Evolutionary conservation across 2,888 invertebrate genomes (phyloP), one percentile per base, ranked within the genome.

Genomic region (Actias luna): DNA sequence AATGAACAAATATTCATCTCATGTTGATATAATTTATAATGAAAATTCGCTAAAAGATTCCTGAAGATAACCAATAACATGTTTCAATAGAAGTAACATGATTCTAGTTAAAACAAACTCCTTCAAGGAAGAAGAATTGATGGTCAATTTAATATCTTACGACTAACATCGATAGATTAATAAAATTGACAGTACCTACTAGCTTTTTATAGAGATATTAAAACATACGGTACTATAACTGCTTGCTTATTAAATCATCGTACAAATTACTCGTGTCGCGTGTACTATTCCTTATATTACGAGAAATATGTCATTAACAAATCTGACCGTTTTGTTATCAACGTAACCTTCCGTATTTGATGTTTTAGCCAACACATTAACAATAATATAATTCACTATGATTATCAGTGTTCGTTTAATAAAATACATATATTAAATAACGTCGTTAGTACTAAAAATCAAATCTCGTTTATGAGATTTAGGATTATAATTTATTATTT

Each of bases 291-390:
- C 12, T 60, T 62, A 57, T n/a, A n/a, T 25, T 25, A 22, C 8
- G 14, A 25, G 60, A 62, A 60, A 55, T 39, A 60, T 69, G 70
- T 72, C 76, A 75, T 69, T 75, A 67, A 70, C 68, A 71, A 73
- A 76, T 74, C 68, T 66, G 39, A 29, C 60, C 52, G 63, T 55
- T 62, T 59, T 64, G 72, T 69, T 69, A 72, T 69, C 70, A 42
- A 10, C 55, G 69, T 73, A 75, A 76, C 74, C 78, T 74, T 66
- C 58, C 63, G 57, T 63, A 60, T 55, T 67, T 71, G 61, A 31
- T 8, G 5, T 29, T 18, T 55, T 52, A 59, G 52, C 63, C 63
- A 58, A 42, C 42, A 58, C 31, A 22, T 58, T 29, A 42, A 36
- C 33, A 31, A 58, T 58, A 57, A 33, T 22, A 31, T 42, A 62